Percentiles rank a stretch among this genome's conserved stretches.
Conservation (phyloP, 2,888 invertebrate genomes). For the Stomorhina lunata region DNA sequence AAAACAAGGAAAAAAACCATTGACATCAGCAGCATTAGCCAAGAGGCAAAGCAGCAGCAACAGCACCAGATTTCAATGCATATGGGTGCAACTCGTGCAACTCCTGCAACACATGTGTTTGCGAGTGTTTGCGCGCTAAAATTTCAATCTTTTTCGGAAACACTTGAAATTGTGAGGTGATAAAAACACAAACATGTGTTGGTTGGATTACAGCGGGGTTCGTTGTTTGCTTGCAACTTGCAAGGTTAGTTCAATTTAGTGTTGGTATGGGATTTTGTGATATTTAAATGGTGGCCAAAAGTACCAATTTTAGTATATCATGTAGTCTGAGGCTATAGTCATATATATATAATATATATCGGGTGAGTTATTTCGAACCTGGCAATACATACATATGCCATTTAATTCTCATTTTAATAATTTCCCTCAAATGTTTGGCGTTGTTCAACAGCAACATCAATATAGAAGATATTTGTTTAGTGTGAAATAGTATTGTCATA, state of each 20-base stretch:
- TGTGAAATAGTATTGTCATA: no score
- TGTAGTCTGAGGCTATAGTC: no score
- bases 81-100: neutral
- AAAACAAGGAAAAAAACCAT: slow-evolving; percentile 13
- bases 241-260: neutral
- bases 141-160: slow-evolving; percentile 39
- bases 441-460: no score
- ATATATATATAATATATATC: no score
- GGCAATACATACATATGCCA: no score
- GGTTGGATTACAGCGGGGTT: neutral
- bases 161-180: slow-evolving; percentile 54
- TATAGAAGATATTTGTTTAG: no score
- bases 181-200: slow-evolving; percentile 55
- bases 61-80: no score
- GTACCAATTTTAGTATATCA: no score
- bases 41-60: neutral
- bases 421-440: no score
- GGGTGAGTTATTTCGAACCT: no score
- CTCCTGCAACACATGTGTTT: slow-evolving; percentile 49
- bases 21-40: slow-evolving; percentile 5
- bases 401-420: no score
- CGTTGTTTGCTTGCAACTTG: neutral
- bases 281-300: no score
- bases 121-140: slow-evolving; percentile 25
- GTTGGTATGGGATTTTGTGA: neutral